Conservation (phyloP, 2,797 vertebrate species). For the Ciconia nigra region DNA sequence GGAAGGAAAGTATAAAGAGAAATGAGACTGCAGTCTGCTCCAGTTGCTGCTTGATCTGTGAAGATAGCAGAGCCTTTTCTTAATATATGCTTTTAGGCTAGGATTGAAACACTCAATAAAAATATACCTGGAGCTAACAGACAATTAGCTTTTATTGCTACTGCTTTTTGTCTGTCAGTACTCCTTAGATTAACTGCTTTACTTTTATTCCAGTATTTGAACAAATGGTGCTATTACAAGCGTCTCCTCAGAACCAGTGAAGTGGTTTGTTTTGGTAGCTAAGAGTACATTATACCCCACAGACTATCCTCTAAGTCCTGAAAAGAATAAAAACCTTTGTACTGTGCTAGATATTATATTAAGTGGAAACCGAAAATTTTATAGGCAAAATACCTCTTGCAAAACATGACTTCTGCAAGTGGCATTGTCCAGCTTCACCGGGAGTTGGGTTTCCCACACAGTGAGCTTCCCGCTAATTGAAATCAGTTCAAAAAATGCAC, state of each 20-base stretch:
- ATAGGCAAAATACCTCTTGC: background rate
- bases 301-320: background rate
- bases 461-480: background rate
- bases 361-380: background rate
- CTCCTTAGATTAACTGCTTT: slow-evolving; percentile 44
- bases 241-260: slow-evolving; percentile 23
- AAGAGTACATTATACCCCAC: slow-evolving; percentile 39
- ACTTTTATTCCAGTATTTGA: slow-evolving; percentile 44
- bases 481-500: background rate
- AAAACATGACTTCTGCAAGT: slow-evolving; percentile 8
- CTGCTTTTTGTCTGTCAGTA: slow-evolving; percentile 52
- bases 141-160: slow-evolving; percentile 62
- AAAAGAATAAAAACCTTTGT: slow-evolving; percentile 34
- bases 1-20: background rate
- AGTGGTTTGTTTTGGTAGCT: slow-evolving; percentile 57
- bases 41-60: background rate
- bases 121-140: slow-evolving; percentile 59
- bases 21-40: background rate
- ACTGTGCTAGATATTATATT: background rate
- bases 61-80: background rate
- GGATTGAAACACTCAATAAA: slow-evolving; percentile 53
- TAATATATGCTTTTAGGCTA: slow-evolving; percentile 29
- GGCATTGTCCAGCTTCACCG: background rate
- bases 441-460: background rate
- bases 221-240: slow-evolving; percentile 45